Evolutionary conservation across 2,113 vertebrate species (phyloP), one percentile per base, ranked within the genome.

Genomic region (Sylvicapra grimmia): DNA sequence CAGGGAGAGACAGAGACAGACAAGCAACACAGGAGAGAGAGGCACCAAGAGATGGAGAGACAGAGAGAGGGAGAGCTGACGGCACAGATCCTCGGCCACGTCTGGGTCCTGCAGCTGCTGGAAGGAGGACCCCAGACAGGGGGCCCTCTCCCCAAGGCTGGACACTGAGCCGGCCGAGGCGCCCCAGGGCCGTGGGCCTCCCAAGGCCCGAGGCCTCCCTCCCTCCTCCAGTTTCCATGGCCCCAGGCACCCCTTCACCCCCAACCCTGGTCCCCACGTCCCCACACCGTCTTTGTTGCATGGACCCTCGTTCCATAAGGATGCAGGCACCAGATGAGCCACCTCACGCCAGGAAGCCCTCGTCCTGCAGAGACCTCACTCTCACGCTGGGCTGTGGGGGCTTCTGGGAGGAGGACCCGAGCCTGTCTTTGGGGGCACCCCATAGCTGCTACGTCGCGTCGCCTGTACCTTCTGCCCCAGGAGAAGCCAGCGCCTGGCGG

Each of bases 321-420:
- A 14, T 3, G 44, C 49, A 33, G 47, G 9, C 47, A 5, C n/a
- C 5, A 15, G 3, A 1, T 1, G 9, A 3, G 29, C n/a, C 18
- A 0, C 1, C 23, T 61, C 23, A 0, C 3, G 0, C 25, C 79
- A 2, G 23, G 40, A 0, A 1, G 3, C 31, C 21, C 6, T 40
- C 29, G 0, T 15, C 19, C 0, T 1, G 10, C 58, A 54, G 58
- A 40, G 72, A 25, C 27, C 27, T n/a, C 51, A 1, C 23, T 33
- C 36, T 63, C 33, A 16, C 1, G 2, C 1, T 3, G 16, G 27
- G 49, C 75, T 2, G 1, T 59, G 7, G n/a, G 4, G 1, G 68
- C 47, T 47, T 40, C 83, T 2, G 0, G 15, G n/a, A 33, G 15
- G 53, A 15, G 53, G 53, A 15, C 31, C n/a, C 0, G 23, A 16